Conservation (phyloP, 2,113 vertebrate species). For the Herpailurus yagouaroundi region DNA sequence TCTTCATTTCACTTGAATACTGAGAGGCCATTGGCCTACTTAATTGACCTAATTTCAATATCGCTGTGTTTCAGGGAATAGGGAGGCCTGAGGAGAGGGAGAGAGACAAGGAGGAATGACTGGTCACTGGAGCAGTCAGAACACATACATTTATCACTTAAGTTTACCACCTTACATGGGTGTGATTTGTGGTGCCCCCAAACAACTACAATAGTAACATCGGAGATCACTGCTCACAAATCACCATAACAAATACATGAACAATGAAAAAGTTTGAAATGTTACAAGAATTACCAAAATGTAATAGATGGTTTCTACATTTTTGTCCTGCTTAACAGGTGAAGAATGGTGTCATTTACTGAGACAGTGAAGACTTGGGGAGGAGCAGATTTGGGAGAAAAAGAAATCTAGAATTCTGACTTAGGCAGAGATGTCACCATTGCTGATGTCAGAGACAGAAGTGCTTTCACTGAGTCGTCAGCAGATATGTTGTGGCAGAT, state of each 20-base stretch:
- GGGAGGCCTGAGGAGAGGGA: background rate
- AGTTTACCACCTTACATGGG: background rate
- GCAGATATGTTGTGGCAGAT: background rate
- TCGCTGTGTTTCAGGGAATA: background rate
- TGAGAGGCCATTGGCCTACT: background rate
- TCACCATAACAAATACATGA: background rate
- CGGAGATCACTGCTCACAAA: background rate
- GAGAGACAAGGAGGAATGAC: background rate
- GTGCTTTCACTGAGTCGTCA: background rate
- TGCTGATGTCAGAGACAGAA: background rate
- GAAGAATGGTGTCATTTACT: slow-evolving; percentile 7
- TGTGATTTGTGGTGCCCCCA: background rate
- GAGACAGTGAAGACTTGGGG: background rate
- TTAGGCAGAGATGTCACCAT: background rate
- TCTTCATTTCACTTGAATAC: background rate
- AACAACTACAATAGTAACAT: background rate
- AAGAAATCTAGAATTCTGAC: background rate
- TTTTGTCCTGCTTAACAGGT: background rate
- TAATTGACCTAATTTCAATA: background rate
- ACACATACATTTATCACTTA: background rate
- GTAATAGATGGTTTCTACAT: background rate
- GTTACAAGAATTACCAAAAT: background rate
- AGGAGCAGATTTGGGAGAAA: background rate
- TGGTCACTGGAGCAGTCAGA: background rate
- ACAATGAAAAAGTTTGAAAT: background rate